Base-by-base conservation (phyloP, 2,888 invertebrate genomes). In the Tetrapedia diversipes region DNA sequence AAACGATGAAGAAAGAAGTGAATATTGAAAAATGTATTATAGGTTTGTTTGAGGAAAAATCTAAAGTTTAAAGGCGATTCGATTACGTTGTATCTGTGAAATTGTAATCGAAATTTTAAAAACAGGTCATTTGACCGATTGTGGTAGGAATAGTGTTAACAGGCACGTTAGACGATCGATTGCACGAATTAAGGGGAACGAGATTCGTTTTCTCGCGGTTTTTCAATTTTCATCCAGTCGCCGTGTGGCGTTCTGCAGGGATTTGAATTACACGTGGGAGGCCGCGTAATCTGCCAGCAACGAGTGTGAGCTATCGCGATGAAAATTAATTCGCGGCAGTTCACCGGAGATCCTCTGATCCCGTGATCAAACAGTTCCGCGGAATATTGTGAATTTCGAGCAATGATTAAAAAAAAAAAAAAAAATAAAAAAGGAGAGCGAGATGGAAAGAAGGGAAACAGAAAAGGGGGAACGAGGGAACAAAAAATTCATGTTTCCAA, bases 311-410 rank as follows among this genome's bases (percentile, higher is more conserved):
- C 53, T 72, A 72, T 72, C 74, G 45, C 72, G 74, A 75, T 72
- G 72, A 75, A 75, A 75, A 72, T 75, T 75, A 75, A 75, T 75
- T 75, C 72, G 47, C 47, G 54, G 74, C 72, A 72, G 65, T 75
- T 75, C 74, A 71, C 64, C 73, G 54, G 61, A 63, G 70, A 71
- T 74, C 54, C 73, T 37, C 63, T 37, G 73, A 74, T 74, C 73
- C 72, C 14, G 72, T 54, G 72, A 72, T 72, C 74, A 75, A 75
- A 75, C 74, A 75, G 54, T 54, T 53, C 53, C 41, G 45, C 39
- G 65, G 59, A 65, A 75, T 75, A 75, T 72, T 65, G 74, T 39
- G 53, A 72, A 45, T 64, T 72, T 75, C 72, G 53, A 60, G 51
- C 53, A 64, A 65, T 59, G 59, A 64, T 75, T 60, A 59, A 41